Evolutionary conservation across 2,888 invertebrate species (phyloP).

Genomic region (Euplagia quadripunctaria): DNA sequence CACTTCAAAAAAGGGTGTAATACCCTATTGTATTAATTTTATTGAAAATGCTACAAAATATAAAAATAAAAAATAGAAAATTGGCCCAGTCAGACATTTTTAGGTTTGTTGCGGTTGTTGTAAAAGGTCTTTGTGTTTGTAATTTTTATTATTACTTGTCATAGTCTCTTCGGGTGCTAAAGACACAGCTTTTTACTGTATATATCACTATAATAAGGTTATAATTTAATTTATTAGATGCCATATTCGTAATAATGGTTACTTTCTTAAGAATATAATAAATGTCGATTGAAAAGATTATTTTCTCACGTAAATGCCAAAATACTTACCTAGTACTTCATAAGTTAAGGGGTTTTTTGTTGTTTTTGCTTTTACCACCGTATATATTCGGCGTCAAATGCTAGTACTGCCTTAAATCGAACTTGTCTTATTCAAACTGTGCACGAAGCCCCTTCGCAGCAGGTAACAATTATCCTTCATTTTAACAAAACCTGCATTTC

Average conservation of each 20-base stretch:
- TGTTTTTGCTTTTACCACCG: not conserved
- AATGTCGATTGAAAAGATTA: not conserved
- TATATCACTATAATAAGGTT: no score
- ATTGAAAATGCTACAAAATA: no score
- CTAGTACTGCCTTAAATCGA: constrained; percentile 15
- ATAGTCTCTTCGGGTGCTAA: no score
- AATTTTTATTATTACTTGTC: no score
- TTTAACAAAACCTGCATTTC: constrained; percentile 19
- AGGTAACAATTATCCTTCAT: constrained; percentile 29
- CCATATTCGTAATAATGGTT: not conserved
- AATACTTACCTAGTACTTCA: not conserved
- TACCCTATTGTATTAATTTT: no score
- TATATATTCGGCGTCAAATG: not conserved
- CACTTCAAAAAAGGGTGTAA: no score
- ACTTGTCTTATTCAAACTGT: constrained; percentile 15
- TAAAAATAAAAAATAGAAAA: no score
- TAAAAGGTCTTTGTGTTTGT: no score
- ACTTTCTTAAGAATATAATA: not conserved
- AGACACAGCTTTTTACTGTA: no score
- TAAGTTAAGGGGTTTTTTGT: not conserved
- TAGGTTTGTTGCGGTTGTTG: no score
- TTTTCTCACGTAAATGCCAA: not conserved
- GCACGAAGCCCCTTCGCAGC: constrained; percentile 35
- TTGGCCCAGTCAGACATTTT: no score
- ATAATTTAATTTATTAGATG: no score